A percentile compares a stretch with the other conserved stretches of the same genome.
Conservation (phyloP, 2,888 invertebrate genomes). For the Scelioninae gen. 2 region DNA sequence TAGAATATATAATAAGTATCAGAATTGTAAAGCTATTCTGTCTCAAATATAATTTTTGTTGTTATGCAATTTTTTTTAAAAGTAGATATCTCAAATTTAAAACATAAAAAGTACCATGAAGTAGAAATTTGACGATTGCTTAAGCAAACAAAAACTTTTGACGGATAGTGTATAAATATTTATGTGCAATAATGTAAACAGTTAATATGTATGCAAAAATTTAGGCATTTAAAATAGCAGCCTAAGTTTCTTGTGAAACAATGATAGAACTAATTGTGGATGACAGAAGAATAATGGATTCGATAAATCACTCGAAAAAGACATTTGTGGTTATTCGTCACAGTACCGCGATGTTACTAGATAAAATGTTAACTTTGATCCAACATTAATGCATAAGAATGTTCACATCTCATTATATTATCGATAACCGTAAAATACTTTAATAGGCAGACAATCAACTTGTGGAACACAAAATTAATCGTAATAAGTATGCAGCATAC, state of each 20-base stretch:
- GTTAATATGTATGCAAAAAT: background rate
- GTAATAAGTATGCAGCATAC: conserved; percentile 20
- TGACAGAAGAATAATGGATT: conserved; percentile 1
- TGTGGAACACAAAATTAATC: conserved; percentile 25
- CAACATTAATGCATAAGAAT: conserved; percentile 6
- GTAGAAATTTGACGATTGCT: too few relatives aligned
- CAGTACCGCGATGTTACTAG: background rate
- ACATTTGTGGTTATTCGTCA: conserved; percentile 2
- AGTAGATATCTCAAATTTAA: too few relatives aligned
- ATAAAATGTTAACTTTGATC: conserved; percentile 22
- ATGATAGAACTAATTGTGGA: conserved; percentile 1
- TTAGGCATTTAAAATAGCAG: background rate
- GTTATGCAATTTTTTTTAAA: too few relatives aligned
- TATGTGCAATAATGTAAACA: too few relatives aligned
- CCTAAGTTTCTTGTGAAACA: background rate
- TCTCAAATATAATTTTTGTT: too few relatives aligned
- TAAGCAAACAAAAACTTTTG: too few relatives aligned
- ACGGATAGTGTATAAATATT: too few relatives aligned
- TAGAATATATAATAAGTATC: too few relatives aligned
- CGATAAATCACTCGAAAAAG: conserved; percentile 13
- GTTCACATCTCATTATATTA: conserved; percentile 25
- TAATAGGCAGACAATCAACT: conserved; percentile 22
- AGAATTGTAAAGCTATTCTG: too few relatives aligned
- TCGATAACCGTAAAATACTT: conserved; percentile 17
- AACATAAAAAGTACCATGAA: too few relatives aligned